Base-by-base conservation (phyloP, 2,113 vertebrate genomes). In the Nansenia antarctica region DNA sequence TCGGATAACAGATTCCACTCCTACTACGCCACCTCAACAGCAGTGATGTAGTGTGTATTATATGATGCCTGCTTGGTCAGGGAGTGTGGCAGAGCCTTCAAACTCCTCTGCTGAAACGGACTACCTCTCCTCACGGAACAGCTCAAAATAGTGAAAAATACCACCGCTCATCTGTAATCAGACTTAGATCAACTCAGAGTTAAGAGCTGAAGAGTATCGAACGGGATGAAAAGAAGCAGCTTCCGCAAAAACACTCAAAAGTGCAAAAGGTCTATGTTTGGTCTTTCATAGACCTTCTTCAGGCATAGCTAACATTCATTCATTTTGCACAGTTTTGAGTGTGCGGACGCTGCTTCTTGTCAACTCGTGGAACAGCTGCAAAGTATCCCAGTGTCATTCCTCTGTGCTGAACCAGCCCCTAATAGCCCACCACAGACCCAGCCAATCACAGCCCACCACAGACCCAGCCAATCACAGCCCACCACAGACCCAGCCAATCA, bases 321-420 rank as follows among this genome's bases (percentile, higher is more conserved):
- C n/a, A n/a, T n/a, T n/a, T n/a, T n/a, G n/a, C n/a, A n/a, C n/a
- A n/a, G n/a, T n/a, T n/a, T n/a, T n/a, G n/a, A n/a, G n/a, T n/a
- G n/a, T n/a, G n/a, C n/a, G n/a, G n/a, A n/a, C n/a, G n/a, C n/a
- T n/a, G n/a, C n/a, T n/a, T n/a, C n/a, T n/a, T n/a, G n/a, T n/a
- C n/a, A n/a, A n/a, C 20, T 72, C 30, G 0, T 32, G 32, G 67
- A 42, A 42, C 85, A 87, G 84, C 82, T 89, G 87, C 62, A 79
- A 45, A 77, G 72, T 54, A 65, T 86, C 81, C 76, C 69, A 69
- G 70, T 70, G 69, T 53, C 72, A 66, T 61, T 49, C 62, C 67
- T 69, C 24, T 6, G 32, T 32, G 59, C 63, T 29, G 32, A 3
- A 22, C 29, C 9, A 29, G 71, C 64, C 67, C 60, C 29, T 35